Evolutionary conservation across 2,888 invertebrate genomes (phyloP).

Genomic region (Idaea straminata): DNA sequence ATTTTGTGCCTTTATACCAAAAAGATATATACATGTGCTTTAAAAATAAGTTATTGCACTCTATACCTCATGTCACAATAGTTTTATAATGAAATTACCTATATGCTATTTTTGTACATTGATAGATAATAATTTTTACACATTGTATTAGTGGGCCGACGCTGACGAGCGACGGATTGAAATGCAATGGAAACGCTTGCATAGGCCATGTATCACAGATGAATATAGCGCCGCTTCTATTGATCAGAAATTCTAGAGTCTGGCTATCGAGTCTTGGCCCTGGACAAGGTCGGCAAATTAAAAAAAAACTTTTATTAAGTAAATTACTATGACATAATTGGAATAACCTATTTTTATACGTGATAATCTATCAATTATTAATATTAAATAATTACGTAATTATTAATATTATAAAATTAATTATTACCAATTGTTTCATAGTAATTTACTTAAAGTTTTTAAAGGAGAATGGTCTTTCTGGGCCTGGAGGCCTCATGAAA

Average conservation of each 20-base stretch:
- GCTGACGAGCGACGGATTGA: neutral
- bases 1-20: neutral
- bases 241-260: neutral
- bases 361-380: too few species aligned
- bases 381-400: too few species aligned
- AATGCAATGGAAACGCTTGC: neutral
- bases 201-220: neutral
- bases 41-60: neutral
- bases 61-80: conserved; percentile 3
- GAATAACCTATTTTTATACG: too few species aligned
- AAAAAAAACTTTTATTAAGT: too few species aligned
- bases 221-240: neutral
- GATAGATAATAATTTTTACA: conserved; percentile 14
- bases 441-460: too few species aligned
- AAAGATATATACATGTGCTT: neutral
- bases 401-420: too few species aligned
- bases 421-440: too few species aligned
- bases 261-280: too few species aligned
- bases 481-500: too few species aligned
- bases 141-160: neutral
- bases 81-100: conserved; percentile 14
- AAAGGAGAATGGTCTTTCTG: too few species aligned
- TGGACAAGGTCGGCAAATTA: too few species aligned
- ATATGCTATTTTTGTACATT: conserved; percentile 25
- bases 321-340: too few species aligned